phyloP scores from a whole-genome alignment of 1,140 invertebrate genomes.

The Alviniconcha marisindica region DNA sequence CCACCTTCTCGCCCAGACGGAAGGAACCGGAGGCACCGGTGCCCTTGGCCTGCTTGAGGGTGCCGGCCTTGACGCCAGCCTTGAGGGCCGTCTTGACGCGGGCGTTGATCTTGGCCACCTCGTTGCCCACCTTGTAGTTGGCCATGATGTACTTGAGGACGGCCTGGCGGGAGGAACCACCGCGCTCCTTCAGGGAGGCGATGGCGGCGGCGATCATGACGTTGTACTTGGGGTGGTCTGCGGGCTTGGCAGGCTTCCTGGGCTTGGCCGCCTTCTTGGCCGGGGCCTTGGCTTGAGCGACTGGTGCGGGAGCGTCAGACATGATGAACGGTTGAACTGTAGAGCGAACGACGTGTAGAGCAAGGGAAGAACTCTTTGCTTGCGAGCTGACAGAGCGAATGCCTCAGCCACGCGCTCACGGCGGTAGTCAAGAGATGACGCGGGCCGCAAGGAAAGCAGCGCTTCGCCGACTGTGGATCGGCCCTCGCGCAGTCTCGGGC shows the following conservation, averaged over 20 bases:
- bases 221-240: constrained; percentile 39
- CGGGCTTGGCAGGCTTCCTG: constrained; percentile 42
- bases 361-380: not conserved
- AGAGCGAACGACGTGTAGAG: not conserved
- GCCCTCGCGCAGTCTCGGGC: not conserved
- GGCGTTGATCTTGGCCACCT: constrained; percentile 48
- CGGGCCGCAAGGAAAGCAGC: constrained; percentile 26
- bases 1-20: constrained; percentile 48
- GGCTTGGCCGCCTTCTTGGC: constrained; percentile 38
- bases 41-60: constrained; percentile 61
- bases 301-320: constrained; percentile 33
- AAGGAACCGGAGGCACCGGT: constrained; percentile 38
- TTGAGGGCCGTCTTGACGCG: constrained; percentile 56
- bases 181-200: constrained; percentile 9
- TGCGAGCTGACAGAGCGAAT: not conserved
- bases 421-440: not conserved
- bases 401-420: too few relatives aligned
- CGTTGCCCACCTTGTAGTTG: constrained; percentile 66
- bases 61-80: constrained; percentile 54
- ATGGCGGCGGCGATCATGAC: constrained; percentile 37
- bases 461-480: not conserved
- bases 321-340: not conserved
- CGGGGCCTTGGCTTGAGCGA: constrained; percentile 26
- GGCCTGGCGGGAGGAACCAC: constrained; percentile 60
- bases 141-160: constrained; percentile 69